phyloP scores from a whole-genome alignment of 2,797 vertebrate species.

The Pampus argenteus region DNA sequence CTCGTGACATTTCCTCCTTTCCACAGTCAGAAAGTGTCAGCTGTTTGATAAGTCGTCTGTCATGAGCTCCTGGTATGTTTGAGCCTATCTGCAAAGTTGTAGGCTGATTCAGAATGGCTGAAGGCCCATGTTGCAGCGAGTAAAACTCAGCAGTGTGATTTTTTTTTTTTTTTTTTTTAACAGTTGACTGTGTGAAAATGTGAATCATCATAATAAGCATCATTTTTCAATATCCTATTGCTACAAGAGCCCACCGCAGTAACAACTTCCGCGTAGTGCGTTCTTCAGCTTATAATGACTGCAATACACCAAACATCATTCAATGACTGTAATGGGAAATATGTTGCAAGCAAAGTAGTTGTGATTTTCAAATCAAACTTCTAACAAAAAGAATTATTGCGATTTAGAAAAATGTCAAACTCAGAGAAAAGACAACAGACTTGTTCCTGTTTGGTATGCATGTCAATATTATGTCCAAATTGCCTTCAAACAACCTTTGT shows the following conservation, averaged over 20 bases:
- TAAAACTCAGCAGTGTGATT: background rate
- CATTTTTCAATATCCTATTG: background rate
- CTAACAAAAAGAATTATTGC: no score
- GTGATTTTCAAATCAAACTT: background rate
- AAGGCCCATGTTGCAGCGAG: conserved; percentile 2
- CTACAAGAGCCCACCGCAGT: conserved; percentile 48
- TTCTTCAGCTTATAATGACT: no score
- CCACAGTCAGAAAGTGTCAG: conserved; percentile 25
- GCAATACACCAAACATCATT: background rate
- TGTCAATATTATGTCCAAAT: background rate
- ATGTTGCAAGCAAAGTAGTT: background rate
- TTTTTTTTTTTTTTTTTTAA: background rate
- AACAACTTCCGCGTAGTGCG: no score
- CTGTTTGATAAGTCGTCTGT: conserved; percentile 32
- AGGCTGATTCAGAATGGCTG: conserved; percentile 19
- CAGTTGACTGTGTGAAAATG: conserved; percentile 24
- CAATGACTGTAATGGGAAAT: background rate
- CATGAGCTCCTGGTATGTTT: conserved; percentile 34
- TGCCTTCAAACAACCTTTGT: background rate
- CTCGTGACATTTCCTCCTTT: conserved; percentile 20
- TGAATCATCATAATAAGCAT: conserved; percentile 2
- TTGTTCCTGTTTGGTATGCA: background rate
- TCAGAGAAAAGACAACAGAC: background rate
- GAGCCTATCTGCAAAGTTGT: conserved; percentile 23
- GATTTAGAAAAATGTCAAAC: background rate